Conservation (phyloP, 1,140 invertebrate genomes). For the Helicoverpa armigera region DNA sequence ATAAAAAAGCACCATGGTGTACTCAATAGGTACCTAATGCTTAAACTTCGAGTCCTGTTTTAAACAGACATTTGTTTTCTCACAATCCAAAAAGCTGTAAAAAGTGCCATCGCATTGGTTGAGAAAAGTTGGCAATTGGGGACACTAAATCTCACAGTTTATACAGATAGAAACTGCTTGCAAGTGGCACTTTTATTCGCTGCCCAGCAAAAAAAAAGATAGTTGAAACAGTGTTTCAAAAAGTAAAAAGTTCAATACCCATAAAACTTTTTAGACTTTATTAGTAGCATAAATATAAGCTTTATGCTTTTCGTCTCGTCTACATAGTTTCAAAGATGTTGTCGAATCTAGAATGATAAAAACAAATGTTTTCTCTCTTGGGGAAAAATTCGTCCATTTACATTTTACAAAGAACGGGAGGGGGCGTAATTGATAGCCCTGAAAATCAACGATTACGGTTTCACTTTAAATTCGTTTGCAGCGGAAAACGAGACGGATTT, state of each 20-base stretch:
- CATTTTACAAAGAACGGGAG: slow-evolving; percentile 55
- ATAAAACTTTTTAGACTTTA: slow-evolving; percentile 8
- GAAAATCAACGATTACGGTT: slow-evolving; percentile 46
- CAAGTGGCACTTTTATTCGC: slow-evolving; percentile 8
- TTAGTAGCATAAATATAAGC: background rate
- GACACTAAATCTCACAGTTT: slow-evolving; percentile 30
- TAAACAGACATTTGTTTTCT: background rate
- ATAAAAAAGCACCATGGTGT: too few species aligned
- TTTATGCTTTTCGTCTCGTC: background rate
- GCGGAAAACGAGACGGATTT: slow-evolving; percentile 50
- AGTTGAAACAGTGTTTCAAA: background rate
- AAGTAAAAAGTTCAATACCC: background rate
- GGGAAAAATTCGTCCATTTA: slow-evolving; percentile 36
- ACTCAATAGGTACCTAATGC: too few species aligned
- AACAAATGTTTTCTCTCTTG: slow-evolving; percentile 4
- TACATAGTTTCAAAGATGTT: slow-evolving; percentile 13
- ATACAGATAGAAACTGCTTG: slow-evolving; percentile 19
- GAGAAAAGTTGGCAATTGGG: slow-evolving; percentile 3
- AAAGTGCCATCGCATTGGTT: slow-evolving; percentile 14
- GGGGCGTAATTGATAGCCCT: slow-evolving; percentile 57
- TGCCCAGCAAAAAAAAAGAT: background rate
- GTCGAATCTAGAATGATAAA: slow-evolving; percentile 19
- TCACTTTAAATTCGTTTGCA: slow-evolving; percentile 53
- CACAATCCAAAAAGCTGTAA: slow-evolving; percentile 2
- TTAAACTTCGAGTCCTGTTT: background rate